Conservation (phyloP, 2,113 vertebrate species). For the Anthoscopus minutus region DNA sequence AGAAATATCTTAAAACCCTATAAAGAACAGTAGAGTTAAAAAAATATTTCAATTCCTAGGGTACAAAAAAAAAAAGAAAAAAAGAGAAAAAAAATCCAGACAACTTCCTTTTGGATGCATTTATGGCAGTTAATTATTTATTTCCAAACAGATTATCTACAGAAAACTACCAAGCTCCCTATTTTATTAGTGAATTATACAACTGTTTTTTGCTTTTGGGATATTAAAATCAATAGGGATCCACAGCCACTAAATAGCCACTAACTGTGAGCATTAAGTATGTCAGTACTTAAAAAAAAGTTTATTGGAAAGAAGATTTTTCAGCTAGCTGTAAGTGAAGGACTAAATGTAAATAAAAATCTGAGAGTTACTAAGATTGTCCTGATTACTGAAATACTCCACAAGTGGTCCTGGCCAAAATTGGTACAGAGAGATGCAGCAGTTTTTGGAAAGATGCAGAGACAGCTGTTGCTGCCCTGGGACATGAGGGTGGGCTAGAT, state of each 20-base stretch:
- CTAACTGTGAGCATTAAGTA: conserved; percentile 3
- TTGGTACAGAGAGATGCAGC: neutral
- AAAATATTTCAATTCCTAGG: neutral
- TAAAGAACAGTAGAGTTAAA: neutral
- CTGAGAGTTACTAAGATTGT: neutral
- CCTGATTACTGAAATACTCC: neutral
- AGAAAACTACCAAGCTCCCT: neutral
- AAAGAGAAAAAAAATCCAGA: neutral
- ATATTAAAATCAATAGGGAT: conserved; percentile 10
- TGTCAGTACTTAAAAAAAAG: conserved; percentile 15
- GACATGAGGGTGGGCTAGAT: neutral
- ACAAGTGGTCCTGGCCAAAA: neutral
- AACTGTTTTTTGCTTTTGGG: conserved; percentile 10
- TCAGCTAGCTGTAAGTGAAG: neutral
- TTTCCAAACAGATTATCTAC: neutral
- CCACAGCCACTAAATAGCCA: conserved; percentile 37
- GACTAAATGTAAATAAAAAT: neutral
- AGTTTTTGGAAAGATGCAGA: neutral
- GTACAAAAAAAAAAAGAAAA: too few relatives aligned
- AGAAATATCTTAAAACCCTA: neutral
- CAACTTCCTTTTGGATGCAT: neutral
- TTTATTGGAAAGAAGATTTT: neutral
- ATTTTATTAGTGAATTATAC: neutral
- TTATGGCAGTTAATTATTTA: neutral
- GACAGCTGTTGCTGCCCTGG: neutral